A percentile compares a stretch with the other conserved stretches of the same genome.
phyloP scores from a whole-genome alignment of 1,140 invertebrate genomes.

The Amyelois transitella region DNA sequence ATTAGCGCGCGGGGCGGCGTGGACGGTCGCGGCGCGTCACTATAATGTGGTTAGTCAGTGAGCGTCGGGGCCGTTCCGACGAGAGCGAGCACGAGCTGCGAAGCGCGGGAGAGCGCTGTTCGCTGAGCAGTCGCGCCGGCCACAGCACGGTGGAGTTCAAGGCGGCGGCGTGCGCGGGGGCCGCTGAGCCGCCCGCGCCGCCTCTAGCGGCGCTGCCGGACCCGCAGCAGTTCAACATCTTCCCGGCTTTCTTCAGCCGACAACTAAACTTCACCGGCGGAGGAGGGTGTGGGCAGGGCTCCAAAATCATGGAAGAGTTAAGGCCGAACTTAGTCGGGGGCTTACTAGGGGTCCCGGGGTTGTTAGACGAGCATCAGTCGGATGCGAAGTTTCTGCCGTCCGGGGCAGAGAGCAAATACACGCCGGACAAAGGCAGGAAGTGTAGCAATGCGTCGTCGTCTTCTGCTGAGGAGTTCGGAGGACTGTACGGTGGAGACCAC shows the following conservation, averaged over 20 bases:
- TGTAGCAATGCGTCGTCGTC: conserved; percentile 84
- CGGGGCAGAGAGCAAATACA: conserved; percentile 69
- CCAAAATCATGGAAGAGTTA: conserved; percentile 88
- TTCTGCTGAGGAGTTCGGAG: conserved; percentile 86
- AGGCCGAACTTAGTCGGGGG: conserved; percentile 86
- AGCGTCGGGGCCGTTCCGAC: conserved; percentile 67
- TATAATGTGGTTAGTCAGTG: conserved; percentile 72
- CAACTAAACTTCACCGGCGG: conserved; percentile 87
- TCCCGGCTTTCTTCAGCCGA: conserved; percentile 90
- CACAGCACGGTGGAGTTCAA: conserved; percentile 74
- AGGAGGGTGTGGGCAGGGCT: conserved; percentile 78
- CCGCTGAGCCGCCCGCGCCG: conserved; percentile 77
- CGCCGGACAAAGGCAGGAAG: conserved; percentile 79
- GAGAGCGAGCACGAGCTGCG: conserved; percentile 44
- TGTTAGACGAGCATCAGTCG: conserved; percentile 84
- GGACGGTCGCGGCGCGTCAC: conserved; percentile 55
- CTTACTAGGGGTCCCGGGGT: conserved; percentile 82
- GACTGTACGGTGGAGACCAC: conserved; percentile 80
- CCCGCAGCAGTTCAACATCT: conserved; percentile 90
- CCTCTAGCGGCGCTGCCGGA: conserved; percentile 75
- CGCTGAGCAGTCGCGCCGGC: conserved; percentile 59
- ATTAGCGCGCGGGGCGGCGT: conserved; percentile 64
- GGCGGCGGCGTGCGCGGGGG: conserved; percentile 72
- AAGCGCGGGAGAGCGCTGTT: conserved; percentile 55
- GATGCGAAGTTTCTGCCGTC: conserved; percentile 74